Evolutionary conservation across 2,113 vertebrate genomes (phyloP), one percentile per base, ranked within the genome.

Genomic region (Passerina amoena): DNA sequence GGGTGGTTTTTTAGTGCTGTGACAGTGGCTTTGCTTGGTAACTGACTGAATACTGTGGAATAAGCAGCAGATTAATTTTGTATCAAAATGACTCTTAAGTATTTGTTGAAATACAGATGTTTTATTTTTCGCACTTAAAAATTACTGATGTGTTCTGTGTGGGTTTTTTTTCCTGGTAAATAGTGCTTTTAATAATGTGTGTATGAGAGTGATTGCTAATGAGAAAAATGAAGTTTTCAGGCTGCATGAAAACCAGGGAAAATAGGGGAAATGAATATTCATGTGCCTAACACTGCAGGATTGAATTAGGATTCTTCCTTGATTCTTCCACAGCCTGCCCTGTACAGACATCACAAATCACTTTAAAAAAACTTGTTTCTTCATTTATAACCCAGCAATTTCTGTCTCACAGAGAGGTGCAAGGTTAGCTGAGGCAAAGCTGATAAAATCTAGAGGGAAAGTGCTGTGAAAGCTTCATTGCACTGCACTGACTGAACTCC

Each of bases 101-200:
- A 92, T 93, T 95, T 90, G 93, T 93, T 96, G 88, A 96, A 96
- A 96, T 96, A 96, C 88, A 97, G 90, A 95, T 93, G 88, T 71
- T 96, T 91, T 97, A 97, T 96, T 96, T 96, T 97, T 96, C 64
- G 82, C 93, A 95, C 56, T 93, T 94, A 88, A 95, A 97, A 93
- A 70, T 86, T 73, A 85, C n/a, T 91, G 53, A 19, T 60, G 68
- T 51, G 24, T 84, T 94, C 76, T 92, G 88, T 86, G 60, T 80
- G 68, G 12, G 6, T 4, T 23, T 54, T 86, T 25, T 50, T 84
- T 90, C 24, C 60, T 75, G 25, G 48, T 83, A 96, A 94, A 75
- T 24, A 81, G 17, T 53, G 82, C 65, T 90, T 88, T 83, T 86
- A 94, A 75, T 82, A 84, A 73, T 30, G 51, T 80, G 22, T 91